Evolutionary conservation across 2,888 invertebrate species (phyloP).

Genomic region (Sesia apiformis): DNA sequence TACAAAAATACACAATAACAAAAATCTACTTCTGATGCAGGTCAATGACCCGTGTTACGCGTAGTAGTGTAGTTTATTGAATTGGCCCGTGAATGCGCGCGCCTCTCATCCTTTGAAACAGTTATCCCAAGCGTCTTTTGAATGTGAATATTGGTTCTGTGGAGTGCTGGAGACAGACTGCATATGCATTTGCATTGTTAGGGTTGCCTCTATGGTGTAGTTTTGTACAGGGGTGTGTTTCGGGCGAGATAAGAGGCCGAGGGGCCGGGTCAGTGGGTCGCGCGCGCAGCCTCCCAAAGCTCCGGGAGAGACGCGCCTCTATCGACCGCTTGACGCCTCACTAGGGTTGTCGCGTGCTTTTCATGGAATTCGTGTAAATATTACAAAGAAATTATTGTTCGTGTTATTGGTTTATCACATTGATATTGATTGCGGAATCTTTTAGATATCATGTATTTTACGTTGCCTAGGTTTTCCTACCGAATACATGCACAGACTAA

Average conservation of each 20-base stretch:
- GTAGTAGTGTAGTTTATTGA: conserved; percentile 16
- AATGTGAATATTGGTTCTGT: conserved; percentile 11
- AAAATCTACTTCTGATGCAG: neutral
- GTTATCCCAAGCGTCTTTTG: conserved; percentile 14
- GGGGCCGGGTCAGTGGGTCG: conserved; percentile 78
- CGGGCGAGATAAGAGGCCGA: conserved; percentile 30
- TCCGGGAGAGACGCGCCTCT: conserved; percentile 66
- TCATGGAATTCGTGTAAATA: neutral
- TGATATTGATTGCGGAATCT: too few relatives aligned
- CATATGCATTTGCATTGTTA: conserved; percentile 31
- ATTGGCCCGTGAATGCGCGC: conserved; percentile 27
- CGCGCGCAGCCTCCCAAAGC: conserved; percentile 72
- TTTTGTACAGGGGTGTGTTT: conserved; percentile 14
- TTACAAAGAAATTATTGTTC: neutral
- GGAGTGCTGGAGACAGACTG: conserved; percentile 14
- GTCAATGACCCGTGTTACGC: conserved; percentile 9
- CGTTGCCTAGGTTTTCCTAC: too few relatives aligned
- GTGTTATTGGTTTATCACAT: neutral
- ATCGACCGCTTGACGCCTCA: conserved; percentile 64
- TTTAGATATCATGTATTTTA: too few relatives aligned
- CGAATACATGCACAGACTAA: too few relatives aligned
- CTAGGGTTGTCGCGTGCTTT: conserved; percentile 40
- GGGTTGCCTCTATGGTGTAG: conserved; percentile 29
- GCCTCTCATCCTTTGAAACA: conserved; percentile 26
- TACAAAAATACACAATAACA: too few relatives aligned